phyloP scores from a whole-genome alignment of 1,140 invertebrate species.

The Brachionus rubens region DNA sequence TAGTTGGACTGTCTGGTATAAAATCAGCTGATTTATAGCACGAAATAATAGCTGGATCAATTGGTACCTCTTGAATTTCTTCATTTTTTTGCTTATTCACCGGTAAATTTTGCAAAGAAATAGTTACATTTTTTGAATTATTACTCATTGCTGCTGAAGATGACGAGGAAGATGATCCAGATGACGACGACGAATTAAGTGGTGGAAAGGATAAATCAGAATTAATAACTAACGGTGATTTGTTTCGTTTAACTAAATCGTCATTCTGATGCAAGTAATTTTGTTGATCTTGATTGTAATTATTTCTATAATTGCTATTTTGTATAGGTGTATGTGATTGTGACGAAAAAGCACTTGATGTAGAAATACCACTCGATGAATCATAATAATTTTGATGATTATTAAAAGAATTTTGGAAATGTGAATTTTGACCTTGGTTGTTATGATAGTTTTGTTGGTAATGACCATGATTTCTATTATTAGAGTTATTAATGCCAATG shows the following conservation, averaged over 20 bases:
- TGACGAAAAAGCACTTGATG: background rate
- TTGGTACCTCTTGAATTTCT: background rate
- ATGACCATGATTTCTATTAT: background rate
- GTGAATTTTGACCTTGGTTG: too few species aligned
- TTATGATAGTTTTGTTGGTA: background rate
- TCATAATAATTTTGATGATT: background rate
- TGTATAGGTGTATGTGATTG: background rate
- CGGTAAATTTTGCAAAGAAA: constrained; percentile 8
- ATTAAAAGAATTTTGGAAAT: background rate
- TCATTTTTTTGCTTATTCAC: background rate
- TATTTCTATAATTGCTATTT: background rate
- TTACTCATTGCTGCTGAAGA: too few species aligned
- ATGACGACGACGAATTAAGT: background rate
- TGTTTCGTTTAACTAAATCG: background rate
- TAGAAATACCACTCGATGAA: background rate
- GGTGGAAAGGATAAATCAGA: constrained; percentile 16
- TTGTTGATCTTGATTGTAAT: background rate
- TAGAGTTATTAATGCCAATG: background rate
- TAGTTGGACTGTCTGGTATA: constrained; percentile 20
- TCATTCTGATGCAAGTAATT: background rate
- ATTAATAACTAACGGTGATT: background rate
- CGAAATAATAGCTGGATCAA: constrained; percentile 29
- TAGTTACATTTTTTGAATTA: constrained; percentile 7
- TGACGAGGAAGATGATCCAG: too few species aligned
- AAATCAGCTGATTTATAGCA: constrained; percentile 15